Evolutionary conservation across 2,888 invertebrate genomes (phyloP).

Genomic region (Temnothorax ravouxi): DNA sequence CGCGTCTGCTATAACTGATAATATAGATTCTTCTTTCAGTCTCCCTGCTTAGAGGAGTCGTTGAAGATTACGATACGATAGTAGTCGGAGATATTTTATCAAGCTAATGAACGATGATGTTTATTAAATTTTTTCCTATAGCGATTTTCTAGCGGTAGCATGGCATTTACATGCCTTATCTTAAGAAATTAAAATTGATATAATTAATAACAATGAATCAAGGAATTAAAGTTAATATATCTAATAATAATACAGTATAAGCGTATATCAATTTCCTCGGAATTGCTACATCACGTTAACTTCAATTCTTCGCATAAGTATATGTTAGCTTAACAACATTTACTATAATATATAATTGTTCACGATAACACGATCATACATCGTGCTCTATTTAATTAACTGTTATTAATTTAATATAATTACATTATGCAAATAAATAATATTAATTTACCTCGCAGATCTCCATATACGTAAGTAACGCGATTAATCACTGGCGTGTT

Average conservation of each 20-base stretch:
- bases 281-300: neutral
- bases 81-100: neutral
- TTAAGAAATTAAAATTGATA: neutral
- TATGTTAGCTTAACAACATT: constrained; percentile 7
- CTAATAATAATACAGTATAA: neutral
- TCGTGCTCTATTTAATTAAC: constrained; percentile 20
- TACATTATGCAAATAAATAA: neutral
- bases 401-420: constrained; percentile 18
- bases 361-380: neutral
- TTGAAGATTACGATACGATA: constrained; percentile 4
- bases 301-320: neutral
- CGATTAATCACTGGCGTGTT: neutral
- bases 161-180: neutral
- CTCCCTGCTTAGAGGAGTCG: neutral
- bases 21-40: neutral
- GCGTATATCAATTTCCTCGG: neutral
- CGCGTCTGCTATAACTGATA: neutral
- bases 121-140: constrained; percentile 1
- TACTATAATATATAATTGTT: neutral
- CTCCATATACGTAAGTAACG: neutral
- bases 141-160: neutral
- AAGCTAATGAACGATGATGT: neutral
- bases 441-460: neutral
- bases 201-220: neutral
- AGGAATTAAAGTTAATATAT: too few relatives aligned